Base-by-base conservation (phyloP, 53 echinoderm and acorn worm genomes). In the Echinarachnius parma region DNA sequence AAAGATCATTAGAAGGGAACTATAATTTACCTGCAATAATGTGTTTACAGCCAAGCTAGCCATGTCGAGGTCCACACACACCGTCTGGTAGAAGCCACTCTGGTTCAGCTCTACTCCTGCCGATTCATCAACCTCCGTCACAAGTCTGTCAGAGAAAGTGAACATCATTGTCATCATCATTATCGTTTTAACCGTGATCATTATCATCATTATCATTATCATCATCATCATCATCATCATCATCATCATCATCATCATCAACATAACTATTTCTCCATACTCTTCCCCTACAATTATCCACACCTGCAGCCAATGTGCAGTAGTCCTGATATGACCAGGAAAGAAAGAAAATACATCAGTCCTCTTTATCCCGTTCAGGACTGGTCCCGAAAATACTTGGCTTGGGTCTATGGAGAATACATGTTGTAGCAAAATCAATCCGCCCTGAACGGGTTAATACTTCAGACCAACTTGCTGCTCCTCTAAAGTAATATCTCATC, bases 71-170 rank as follows among this genome's bases (percentile, higher is more conserved):
- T 96, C 91, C 14, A 96, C 82, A 75, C 96, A 91, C 26, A 96
- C 87, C 1, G 88, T 90, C 31, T 77, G 87, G 53, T 88, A 96
- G 49, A 81, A 96, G 1, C 91, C 96, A 9, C 85, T 75, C 35
- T 96, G 87, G 74, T 91, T 96, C 15, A 94, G 61, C 9, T 87
- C 91, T 2, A 91, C 86, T 3, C 77, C 81, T 21, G 83, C 80
- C 0, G 76, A 92, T 56, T 96, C 96, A 33, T 96, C 96, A 87
- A 96, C 84, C 83, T 96, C 96, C 0, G 91, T 91, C 59, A 96
- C 96, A 46, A 96, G 46, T 59, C 95, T 95, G 64, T 2, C 2
- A 23, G 39, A 27, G 14, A 8, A 56, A 27, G 33, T 34, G 2
- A 34, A 31, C 58, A 58, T 4, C 57, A 57, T 9, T 57, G 28